A percentile compares a stretch with the other conserved stretches of the same genome.
Conservation (phyloP, 2,113 vertebrate species). For the Siniperca chuatsi region DNA sequence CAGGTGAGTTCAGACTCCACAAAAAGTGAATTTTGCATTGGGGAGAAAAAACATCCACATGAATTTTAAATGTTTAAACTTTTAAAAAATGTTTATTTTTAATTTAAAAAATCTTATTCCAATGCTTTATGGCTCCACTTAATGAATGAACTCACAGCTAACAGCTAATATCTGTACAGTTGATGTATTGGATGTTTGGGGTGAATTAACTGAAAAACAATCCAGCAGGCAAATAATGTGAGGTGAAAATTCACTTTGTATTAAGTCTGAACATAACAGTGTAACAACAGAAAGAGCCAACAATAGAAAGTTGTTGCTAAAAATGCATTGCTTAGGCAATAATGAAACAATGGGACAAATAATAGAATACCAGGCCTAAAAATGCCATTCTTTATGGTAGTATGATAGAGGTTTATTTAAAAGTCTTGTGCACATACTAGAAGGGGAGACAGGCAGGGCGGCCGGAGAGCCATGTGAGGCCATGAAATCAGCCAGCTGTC, state of each 20-base stretch:
- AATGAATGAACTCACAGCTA: too few relatives aligned
- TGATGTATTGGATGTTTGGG: too few relatives aligned
- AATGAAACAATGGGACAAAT: neutral
- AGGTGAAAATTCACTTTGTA: neutral
- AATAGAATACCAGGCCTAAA: neutral
- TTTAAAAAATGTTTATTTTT: too few relatives aligned
- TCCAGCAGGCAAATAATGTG: neutral
- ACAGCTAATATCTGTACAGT: too few relatives aligned
- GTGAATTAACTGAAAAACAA: neutral
- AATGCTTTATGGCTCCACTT: too few relatives aligned
- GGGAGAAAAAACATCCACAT: too few relatives aligned
- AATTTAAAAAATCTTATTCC: too few relatives aligned
- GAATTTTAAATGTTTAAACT: too few relatives aligned
- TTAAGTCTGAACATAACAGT: neutral
- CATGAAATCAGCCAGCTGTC: slow-evolving; percentile 98
- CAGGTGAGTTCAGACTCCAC: too few relatives aligned
- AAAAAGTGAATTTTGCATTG: too few relatives aligned
- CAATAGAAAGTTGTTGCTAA: neutral
- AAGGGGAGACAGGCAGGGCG: slow-evolving; percentile 89
- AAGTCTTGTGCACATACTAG: slow-evolving; percentile 84
- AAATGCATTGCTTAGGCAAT: neutral
- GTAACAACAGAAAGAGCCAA: neutral
- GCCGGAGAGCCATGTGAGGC: slow-evolving; percentile 90
- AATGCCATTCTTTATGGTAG: neutral
- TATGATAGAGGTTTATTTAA: neutral